phyloP scores from a whole-genome alignment of 2,888 invertebrate genomes.

The Coremacera marginata region DNA sequence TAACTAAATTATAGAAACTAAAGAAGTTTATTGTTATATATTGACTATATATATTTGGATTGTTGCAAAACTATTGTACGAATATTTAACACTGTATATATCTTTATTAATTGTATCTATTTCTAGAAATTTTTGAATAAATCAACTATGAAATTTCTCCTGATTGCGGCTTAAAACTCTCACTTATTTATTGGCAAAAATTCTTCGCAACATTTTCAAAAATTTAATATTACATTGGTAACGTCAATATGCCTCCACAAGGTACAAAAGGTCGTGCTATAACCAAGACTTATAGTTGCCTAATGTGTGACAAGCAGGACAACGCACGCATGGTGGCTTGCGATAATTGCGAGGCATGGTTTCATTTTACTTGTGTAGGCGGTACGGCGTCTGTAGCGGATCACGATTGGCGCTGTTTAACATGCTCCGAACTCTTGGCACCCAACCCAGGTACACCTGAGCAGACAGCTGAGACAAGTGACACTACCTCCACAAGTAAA shows the following conservation, averaged over 20 bases:
- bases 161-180: too few relatives aligned
- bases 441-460: too few relatives aligned
- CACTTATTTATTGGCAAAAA: not conserved
- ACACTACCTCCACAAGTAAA: too few relatives aligned
- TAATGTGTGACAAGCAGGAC: not conserved
- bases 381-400: not conserved
- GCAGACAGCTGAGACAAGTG: too few relatives aligned
- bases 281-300: not conserved
- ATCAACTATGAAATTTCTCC: too few relatives aligned
- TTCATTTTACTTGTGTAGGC: not conserved
- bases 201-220: slow-evolving; percentile 6
- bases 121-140: too few relatives aligned
- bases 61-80: too few relatives aligned
- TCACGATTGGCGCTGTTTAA: not conserved
- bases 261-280: not conserved
- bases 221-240: not conserved
- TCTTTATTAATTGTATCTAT: too few relatives aligned
- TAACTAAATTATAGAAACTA: too few relatives aligned
- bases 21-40: too few relatives aligned
- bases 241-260: not conserved
- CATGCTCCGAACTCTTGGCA: not conserved
- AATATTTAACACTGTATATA: too few relatives aligned
- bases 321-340: not conserved
- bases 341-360: not conserved
- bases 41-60: too few relatives aligned